Conservation (phyloP, 2,113 vertebrate genomes). For the Oncorhynchus masou region DNA sequence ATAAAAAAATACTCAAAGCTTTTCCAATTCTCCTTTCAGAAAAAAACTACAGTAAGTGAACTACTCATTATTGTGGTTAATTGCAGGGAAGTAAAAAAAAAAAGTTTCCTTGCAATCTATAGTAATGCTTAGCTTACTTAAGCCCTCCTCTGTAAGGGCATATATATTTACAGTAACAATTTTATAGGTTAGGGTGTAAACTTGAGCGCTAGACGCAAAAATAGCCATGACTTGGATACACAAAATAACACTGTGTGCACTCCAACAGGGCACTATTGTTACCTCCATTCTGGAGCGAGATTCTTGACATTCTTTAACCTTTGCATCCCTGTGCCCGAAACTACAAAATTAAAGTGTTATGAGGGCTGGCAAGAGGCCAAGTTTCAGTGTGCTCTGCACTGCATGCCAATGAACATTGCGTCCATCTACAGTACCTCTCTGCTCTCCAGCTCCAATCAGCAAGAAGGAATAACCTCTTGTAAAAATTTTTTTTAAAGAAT, state of each 20-base stretch:
- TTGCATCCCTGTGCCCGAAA: constrained; percentile 52
- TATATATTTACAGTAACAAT: neutral
- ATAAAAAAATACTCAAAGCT: constrained; percentile 68
- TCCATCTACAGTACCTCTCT: constrained; percentile 3
- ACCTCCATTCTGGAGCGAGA: constrained; percentile 46
- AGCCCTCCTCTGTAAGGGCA: constrained; percentile 9
- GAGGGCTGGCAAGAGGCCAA: constrained; percentile 55
- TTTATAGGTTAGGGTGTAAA: neutral
- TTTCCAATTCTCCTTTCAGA: constrained; percentile 70
- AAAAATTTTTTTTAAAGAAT: constrained; percentile 64
- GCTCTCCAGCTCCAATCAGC: constrained; percentile 15
- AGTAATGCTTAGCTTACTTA: constrained; percentile 45
- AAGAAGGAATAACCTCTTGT: constrained; percentile 46
- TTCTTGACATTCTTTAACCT: constrained; percentile 64
- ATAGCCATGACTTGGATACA: constrained; percentile 43
- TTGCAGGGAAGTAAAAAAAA: constrained; percentile 60
- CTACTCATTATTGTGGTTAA: constrained; percentile 64
- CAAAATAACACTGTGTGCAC: constrained; percentile 40
- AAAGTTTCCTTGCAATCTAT: constrained; percentile 61
- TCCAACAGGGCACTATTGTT: constrained; percentile 43
- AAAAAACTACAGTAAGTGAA: constrained; percentile 71
- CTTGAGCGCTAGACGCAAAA: constrained; percentile 25
- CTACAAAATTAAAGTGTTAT: constrained; percentile 49
- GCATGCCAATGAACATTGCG: neutral
- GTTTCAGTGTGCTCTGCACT: constrained; percentile 60